A percentile compares a stretch with the other conserved stretches of the same genome.
These are phyloP conservation scores for Limnephilus rhombicus DNA, from an alignment of 2,888 invertebrate genomes.

Conservation along the genomic window DNA sequence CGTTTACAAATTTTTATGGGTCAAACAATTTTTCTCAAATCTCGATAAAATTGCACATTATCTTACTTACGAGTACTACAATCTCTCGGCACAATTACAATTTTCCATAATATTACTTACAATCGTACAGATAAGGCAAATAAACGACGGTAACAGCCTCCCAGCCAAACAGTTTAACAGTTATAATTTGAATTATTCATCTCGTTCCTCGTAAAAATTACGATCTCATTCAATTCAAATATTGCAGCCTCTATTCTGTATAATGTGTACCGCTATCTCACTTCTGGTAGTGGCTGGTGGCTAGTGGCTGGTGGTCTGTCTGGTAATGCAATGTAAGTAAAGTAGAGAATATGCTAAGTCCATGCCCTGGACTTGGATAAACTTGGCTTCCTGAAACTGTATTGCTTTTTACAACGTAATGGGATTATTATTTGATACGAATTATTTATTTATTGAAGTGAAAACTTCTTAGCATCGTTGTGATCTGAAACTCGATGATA, in stretches of 20 bases:
- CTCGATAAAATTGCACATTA: neutral
- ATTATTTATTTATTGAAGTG: too few species aligned
- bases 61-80: neutral
- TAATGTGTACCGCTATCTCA: neutral
- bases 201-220: neutral
- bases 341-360: neutral
- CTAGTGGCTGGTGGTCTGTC: neutral
- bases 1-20: neutral
- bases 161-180: neutral
- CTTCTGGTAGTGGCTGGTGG: neutral
- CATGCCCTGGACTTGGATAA: neutral
- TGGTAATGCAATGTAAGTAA: neutral
- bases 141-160: neutral
- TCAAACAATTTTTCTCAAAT: neutral
- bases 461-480: too few species aligned
- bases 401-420: neutral
- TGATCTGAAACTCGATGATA: too few species aligned
- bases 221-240: neutral
- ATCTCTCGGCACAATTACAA: neutral
- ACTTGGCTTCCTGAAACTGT: neutral
- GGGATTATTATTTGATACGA: too few species aligned
- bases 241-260: neutral
- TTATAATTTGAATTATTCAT: neutral
- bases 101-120: neutral
- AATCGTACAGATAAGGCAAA: neutral